Evolutionary conservation across 2,113 vertebrate genomes (phyloP), one percentile per base, ranked within the genome.

Genomic region (Brachypteracias leptosomus): DNA sequence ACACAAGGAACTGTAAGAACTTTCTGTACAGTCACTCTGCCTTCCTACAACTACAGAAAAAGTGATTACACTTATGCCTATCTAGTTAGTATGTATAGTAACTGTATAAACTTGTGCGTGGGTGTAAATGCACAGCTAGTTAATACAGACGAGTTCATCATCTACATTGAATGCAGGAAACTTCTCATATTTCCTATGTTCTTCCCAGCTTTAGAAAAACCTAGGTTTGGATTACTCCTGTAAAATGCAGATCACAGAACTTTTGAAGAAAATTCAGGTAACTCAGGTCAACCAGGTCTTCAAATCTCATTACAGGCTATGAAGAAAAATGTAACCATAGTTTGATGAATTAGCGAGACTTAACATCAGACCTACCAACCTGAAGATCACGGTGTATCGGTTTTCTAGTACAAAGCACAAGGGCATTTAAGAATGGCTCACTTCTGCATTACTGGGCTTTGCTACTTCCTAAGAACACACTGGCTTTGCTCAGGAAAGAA

Each of bases 371-470:
- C 66, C 13, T 21, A 54, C 55, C 36, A 46, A 78, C 20, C 17
- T 75, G 70, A 66, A 84, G 55, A 80, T 36, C n/a, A 16, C 0
- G 5, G 57, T 1, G 0, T 55, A 40, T 33, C 3, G 0, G 13
- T 63, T 55, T 92, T 55, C 44, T 47, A 31, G 19, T 40, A 80
- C 40, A 54, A 90, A 68, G n/a, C 21, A 33, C 14, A 24, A 35
- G 70, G 16, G 24, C 16, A n/a, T 35, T 72, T 18, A 58, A 38
- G 54, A 90, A 88, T 7, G 24, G 38, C 12, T 36, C 24, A 55
- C 33, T 92, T 62, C 59, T 76, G 59, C 28, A 26, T 55, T 36
- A 67, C 17, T 10, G 36, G 40, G 36, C 15, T 66, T 71, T 61
- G 59, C 44, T 65, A 4, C 44, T 74, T 86, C 55, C 31, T 38